A percentile compares a stretch with the other conserved stretches of the same genome.
Evolutionary conservation across 2,888 invertebrate species (phyloP).

Genomic region (Gastracanthus pulcherrimus): DNA sequence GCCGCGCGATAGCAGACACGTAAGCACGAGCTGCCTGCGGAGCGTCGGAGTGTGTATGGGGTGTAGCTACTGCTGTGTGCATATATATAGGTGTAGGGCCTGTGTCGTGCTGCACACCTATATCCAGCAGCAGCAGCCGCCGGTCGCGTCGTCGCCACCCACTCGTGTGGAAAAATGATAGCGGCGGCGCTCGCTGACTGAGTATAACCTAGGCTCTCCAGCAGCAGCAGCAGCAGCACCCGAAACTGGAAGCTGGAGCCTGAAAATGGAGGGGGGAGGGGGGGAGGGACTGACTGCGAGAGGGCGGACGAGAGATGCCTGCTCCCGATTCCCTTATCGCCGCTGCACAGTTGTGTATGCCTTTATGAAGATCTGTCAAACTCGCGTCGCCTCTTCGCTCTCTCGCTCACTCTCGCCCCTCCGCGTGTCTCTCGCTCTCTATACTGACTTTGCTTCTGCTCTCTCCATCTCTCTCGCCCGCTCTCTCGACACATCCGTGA

Average conservation of each 20-base stretch:
- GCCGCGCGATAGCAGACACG: constrained; percentile 22
- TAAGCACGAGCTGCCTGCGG: no score
- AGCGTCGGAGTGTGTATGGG: neutral
- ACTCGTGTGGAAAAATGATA: constrained; percentile 81
- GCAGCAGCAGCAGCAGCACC: constrained; percentile 54
- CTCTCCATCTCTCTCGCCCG: neutral
- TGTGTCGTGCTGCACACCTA: neutral
- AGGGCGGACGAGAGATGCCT: constrained; percentile 76
- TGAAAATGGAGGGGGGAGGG: constrained; percentile 22
- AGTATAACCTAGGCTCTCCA: constrained; percentile 60
- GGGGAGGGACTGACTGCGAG: constrained; percentile 25
- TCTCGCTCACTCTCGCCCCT: constrained; percentile 40
- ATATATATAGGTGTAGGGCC: neutral
- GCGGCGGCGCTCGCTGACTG: constrained; percentile 61
- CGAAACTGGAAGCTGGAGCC: no score
- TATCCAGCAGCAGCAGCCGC: neutral
- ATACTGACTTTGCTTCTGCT: no score
- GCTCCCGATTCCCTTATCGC: constrained; percentile 76
- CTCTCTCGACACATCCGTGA: neutral
- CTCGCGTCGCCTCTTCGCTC: constrained; percentile 63
- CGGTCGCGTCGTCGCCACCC: constrained; percentile 57
- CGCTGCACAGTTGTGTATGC: constrained; percentile 76
- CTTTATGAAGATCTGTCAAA: constrained; percentile 78
- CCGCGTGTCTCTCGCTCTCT: constrained; percentile 56
- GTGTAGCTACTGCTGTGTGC: neutral